A percentile compares a stretch with the other conserved stretches of the same genome.
These are phyloP conservation scores for Sinocyclocheilus anophthalmus DNA, from an alignment of 2,113 vertebrate genomes.

Conservation along the genomic window DNA sequence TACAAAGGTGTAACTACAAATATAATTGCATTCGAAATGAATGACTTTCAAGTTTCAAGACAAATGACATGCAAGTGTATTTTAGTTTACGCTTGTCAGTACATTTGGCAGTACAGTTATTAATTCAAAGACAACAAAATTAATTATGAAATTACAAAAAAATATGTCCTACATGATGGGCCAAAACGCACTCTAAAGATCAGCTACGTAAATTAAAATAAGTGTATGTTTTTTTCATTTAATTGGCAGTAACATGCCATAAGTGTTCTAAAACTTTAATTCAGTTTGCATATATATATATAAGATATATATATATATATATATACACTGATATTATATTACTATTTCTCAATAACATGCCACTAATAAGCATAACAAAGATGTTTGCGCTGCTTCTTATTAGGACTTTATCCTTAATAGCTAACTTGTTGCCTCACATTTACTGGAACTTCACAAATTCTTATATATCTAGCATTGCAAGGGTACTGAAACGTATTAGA, in stretches of 20 bases:
- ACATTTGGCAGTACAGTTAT: too few relatives aligned
- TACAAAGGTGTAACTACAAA: too few relatives aligned
- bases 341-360: neutral
- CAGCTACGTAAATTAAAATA: neutral
- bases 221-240: neutral
- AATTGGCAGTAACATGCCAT: neutral
- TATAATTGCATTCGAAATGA: too few relatives aligned
- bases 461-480: neutral
- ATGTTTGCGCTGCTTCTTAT: neutral
- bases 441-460: neutral
- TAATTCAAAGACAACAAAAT: too few relatives aligned
- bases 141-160: too few relatives aligned
- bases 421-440: neutral
- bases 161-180: too few relatives aligned
- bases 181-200: neutral
- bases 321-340: too few relatives aligned
- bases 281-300: neutral
- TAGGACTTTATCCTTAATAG: neutral
- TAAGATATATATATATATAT: too few relatives aligned
- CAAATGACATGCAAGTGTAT: too few relatives aligned
- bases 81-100: too few relatives aligned
- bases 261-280: neutral
- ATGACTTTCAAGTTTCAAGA: too few relatives aligned
- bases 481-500: neutral
- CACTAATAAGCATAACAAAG: neutral